These are phyloP conservation scores for Graptemys geographica DNA, from an alignment of 2,797 vertebrate genomes.

Conservation along the genomic window DNA sequence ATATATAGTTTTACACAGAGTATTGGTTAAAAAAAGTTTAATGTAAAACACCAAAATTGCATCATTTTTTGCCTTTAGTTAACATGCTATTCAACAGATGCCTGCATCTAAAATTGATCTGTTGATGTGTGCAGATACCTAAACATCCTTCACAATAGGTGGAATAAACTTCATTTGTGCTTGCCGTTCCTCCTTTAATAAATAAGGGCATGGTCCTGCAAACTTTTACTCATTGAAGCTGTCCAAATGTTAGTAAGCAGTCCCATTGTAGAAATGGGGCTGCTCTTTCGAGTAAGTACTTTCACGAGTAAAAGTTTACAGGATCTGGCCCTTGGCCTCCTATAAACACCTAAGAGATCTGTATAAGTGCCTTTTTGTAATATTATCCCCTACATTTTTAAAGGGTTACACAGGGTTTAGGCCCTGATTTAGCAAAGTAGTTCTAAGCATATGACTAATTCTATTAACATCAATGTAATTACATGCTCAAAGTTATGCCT, in stretches of 20 bases:
- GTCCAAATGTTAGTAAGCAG: not conserved
- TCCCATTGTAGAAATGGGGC: rapidly evolving
- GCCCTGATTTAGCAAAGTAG: not conserved
- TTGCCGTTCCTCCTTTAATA: not conserved
- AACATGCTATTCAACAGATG: not conserved
- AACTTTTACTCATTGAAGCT: not conserved
- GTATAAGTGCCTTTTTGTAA: not conserved
- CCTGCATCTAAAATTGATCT: too few species aligned
- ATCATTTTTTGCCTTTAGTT: too few species aligned
- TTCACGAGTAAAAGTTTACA: not conserved
- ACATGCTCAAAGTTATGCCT: not conserved
- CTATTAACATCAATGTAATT: not conserved
- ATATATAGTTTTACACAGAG: not conserved
- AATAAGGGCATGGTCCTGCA: not conserved
- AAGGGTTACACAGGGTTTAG: not conserved
- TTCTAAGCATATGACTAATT: not conserved
- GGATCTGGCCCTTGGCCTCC: not conserved
- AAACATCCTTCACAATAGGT: not conserved
- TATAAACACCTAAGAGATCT: not conserved
- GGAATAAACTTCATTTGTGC: not conserved
- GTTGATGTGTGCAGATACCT: not conserved
- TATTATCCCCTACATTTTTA: not conserved
- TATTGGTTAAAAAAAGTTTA: not conserved
- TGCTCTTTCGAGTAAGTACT: not conserved
- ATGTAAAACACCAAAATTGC: too few species aligned